These are phyloP conservation scores for Drosophila saltans DNA, from an alignment of 1,140 invertebrate species.

Conservation along the genomic window DNA sequence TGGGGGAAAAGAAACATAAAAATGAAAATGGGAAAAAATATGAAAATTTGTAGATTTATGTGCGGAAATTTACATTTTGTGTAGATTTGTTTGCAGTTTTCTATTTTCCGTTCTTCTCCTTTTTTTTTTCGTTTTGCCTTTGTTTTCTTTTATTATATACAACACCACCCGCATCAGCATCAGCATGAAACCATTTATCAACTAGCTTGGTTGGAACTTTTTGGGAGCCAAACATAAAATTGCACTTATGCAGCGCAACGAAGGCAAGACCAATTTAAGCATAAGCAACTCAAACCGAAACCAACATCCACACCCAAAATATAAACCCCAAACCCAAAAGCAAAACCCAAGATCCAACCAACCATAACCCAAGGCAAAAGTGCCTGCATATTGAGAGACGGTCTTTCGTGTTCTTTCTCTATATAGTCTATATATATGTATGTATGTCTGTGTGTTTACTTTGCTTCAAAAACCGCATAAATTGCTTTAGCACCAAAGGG, in stretches of 20 bases:
- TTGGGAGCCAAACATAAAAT: slow-evolving; percentile 70
- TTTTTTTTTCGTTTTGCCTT: neutral
- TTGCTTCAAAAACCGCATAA: slow-evolving; percentile 65
- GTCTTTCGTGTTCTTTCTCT: slow-evolving; percentile 35
- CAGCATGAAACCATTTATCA: slow-evolving; percentile 61
- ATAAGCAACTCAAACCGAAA: slow-evolving; percentile 46
- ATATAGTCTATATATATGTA: slow-evolving; percentile 10
- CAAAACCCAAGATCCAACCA: neutral
- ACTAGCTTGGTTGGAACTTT: slow-evolving; percentile 54
- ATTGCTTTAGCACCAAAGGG: slow-evolving; percentile 81
- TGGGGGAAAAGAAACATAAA: slow-evolving; percentile 44
- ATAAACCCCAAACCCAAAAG: slow-evolving; percentile 9
- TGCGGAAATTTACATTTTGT: slow-evolving; percentile 67
- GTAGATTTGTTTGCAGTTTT: slow-evolving; percentile 43
- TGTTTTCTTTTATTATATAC: slow-evolving; percentile 33
- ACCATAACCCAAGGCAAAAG: slow-evolving; percentile 35
- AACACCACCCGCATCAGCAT: slow-evolving; percentile 9
- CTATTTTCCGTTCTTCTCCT: slow-evolving; percentile 38
- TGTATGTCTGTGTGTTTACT: slow-evolving; percentile 30
- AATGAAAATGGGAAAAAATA: slow-evolving; percentile 53
- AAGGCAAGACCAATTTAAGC: slow-evolving; percentile 55
- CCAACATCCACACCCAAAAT: neutral
- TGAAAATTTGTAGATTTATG: slow-evolving; percentile 75
- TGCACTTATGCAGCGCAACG: slow-evolving; percentile 68
- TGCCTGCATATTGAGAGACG: slow-evolving; percentile 43